These are phyloP conservation scores for Falcaria lacertinaria DNA, from an alignment of 2,888 invertebrate species.

Conservation along the genomic window DNA sequence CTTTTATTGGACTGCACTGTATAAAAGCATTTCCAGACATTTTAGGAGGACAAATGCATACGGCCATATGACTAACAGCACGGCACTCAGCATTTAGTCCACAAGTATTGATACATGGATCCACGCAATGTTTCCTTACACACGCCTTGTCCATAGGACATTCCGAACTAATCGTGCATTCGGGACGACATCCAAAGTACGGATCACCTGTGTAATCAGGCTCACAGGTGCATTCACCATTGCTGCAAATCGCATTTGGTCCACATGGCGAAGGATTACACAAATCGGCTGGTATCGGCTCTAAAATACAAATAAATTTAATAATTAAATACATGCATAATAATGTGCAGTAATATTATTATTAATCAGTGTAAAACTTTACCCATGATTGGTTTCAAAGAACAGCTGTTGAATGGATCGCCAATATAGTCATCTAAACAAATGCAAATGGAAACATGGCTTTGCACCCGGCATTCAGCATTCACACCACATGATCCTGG, in stretches of 20 bases:
- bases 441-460: constrained; percentile 88
- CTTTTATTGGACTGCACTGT: constrained; percentile 79
- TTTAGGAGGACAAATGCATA: constrained; percentile 85
- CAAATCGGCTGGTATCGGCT: constrained; percentile 59
- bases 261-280: constrained; percentile 85
- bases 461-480: constrained; percentile 86
- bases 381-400: constrained; percentile 77
- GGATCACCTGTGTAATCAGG: constrained; percentile 84
- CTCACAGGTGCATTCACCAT: constrained; percentile 81
- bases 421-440: constrained; percentile 86
- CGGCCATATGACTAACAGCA: constrained; percentile 87
- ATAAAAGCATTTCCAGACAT: constrained; percentile 87
- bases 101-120: constrained; percentile 88
- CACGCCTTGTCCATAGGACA: constrained; percentile 85
- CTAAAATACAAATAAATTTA: constrained; percentile 32
- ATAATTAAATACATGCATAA: background rate
- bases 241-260: constrained; percentile 79
- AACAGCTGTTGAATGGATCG: constrained; percentile 87
- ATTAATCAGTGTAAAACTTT: constrained; percentile 30
- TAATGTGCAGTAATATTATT: background rate
- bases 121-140: constrained; percentile 83
- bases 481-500: constrained; percentile 87
- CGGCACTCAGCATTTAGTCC: constrained; percentile 86
- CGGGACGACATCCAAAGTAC: constrained; percentile 84
- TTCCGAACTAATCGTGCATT: constrained; percentile 86